Percentiles rank a stretch among this genome's conserved stretches.
Evolutionary conservation across 2,888 invertebrate genomes (phyloP).

Genomic region (Sinhomidia bicolor): DNA sequence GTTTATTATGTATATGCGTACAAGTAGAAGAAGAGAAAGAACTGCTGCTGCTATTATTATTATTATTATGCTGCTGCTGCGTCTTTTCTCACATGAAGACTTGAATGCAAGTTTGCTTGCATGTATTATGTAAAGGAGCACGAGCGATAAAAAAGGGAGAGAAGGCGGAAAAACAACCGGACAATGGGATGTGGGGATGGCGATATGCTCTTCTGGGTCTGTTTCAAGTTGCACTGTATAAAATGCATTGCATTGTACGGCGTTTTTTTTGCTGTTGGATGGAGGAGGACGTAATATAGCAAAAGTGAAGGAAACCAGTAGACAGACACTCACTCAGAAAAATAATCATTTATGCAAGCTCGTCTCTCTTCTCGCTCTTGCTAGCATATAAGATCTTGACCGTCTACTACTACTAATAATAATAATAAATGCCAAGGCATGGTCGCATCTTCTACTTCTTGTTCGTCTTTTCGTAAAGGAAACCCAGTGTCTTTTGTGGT

Average conservation of each 20-base stretch:
- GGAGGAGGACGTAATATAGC: neutral
- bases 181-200: slow-evolving; percentile 49
- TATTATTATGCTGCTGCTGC: neutral
- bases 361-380: slow-evolving; percentile 35
- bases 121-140: slow-evolving; percentile 56
- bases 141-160: slow-evolving; percentile 5
- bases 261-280: neutral
- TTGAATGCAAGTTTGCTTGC: slow-evolving; percentile 33
- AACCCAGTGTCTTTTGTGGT: too few relatives aligned
- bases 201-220: slow-evolving; percentile 9
- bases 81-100: neutral
- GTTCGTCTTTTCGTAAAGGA: too few relatives aligned
- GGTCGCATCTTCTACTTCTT: neutral
- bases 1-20: slow-evolving; percentile 46
- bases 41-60: neutral
- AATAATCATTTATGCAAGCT: slow-evolving; percentile 59
- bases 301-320: slow-evolving; percentile 19
- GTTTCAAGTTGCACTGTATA: slow-evolving; percentile 9
- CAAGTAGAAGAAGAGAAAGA: neutral
- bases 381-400: slow-evolving; percentile 57
- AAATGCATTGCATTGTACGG: neutral
- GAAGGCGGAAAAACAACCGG: slow-evolving; percentile 52
- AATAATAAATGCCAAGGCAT: slow-evolving; percentile 3
- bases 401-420: too few relatives aligned
- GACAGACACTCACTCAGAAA: slow-evolving; percentile 5